Evolutionary conservation across 2,113 vertebrate genomes (phyloP), one percentile per base, ranked within the genome.

Genomic region (Ophiodon elongatus): DNA sequence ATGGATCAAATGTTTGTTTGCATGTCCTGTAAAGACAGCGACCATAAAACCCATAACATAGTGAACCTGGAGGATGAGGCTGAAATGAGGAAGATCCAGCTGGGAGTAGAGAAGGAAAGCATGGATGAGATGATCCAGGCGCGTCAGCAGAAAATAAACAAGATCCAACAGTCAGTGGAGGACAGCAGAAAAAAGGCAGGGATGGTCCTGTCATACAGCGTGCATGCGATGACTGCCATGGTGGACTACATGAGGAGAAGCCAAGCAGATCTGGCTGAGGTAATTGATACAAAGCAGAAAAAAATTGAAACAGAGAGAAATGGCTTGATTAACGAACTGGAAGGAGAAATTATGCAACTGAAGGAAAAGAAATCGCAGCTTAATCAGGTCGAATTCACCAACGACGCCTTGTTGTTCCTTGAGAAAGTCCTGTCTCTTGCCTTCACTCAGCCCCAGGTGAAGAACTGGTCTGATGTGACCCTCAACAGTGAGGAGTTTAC

Each of bases 341-440:
- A 91, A 45, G 81, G 0, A 25, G 89, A 93, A 83, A 90, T 90
- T 39, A 17, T 59, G 52, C 39, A 90, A 85, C 78, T 92, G 17
- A 39, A 56, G 13, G 25, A 69, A 76, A 80, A 54, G 50, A 85
- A 62, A 11, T 7, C 8, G 13, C 25, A 91, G 31, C 84, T 90
- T 7, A 39, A 85, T 65, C 47, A 35, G 6, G 27, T 85, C 33
- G 59, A 23, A 3, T 1, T 76, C 17, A 43, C 9, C 19, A 31
- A 66, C 0, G 88, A 92, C 25, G 8, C 67, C 41, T 66, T 90
- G 5, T 3, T 1, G 6, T 87, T 90, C 56, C 45, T 90, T 0
- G 60, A 90, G 60, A 88, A 60, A 5, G 3, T 69, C 27, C 54
- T 73, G 23, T n/a, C 57, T 69, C 33, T 69, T 0, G 54, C 3